phyloP scores from a whole-genome alignment of 1,140 invertebrate species.

The Drosophila nikananu region DNA sequence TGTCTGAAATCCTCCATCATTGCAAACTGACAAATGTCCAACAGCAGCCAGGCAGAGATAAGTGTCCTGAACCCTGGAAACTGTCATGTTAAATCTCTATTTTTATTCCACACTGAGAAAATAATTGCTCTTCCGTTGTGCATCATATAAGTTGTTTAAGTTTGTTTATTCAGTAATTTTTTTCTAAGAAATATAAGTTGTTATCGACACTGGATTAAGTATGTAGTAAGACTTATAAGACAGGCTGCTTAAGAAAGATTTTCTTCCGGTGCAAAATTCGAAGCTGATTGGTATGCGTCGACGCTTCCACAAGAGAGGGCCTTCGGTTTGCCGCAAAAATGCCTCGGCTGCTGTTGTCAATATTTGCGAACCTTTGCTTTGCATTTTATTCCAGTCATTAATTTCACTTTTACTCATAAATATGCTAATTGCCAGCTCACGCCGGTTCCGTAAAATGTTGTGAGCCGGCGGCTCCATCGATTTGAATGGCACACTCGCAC shows the following conservation, averaged over 20 bases:
- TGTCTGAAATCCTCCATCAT: conserved; percentile 28
- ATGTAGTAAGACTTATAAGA: no score
- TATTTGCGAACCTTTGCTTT: conserved; percentile 70
- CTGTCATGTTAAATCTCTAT: conserved; percentile 47
- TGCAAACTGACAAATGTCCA: conserved; percentile 51
- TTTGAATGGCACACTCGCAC: conserved; percentile 20
- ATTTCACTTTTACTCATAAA: conserved; percentile 84
- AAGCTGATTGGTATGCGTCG: conserved; percentile 49
- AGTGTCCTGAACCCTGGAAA: conserved; percentile 21
- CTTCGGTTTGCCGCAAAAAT: conserved; percentile 29
- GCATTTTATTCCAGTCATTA: conserved; percentile 67
- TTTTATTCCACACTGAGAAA: conserved; percentile 1
- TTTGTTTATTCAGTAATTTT: neutral
- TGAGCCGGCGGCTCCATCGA: conserved; percentile 6
- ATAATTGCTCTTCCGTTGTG: neutral
- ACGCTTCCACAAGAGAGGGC: conserved; percentile 16
- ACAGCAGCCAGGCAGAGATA: conserved; percentile 22
- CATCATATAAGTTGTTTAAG: no score
- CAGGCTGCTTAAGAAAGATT: neutral
- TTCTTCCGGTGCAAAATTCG: conserved; percentile 8
- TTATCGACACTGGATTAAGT: no score
- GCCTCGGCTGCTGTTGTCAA: conserved; percentile 54
- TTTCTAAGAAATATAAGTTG: neutral
- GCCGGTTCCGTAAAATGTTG: conserved; percentile 17
- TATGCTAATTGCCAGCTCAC: conserved; percentile 75